Percentiles rank a stretch among this genome's conserved stretches.
Evolutionary conservation across 2,113 vertebrate species (phyloP).

Genomic region (Gobiocypris rarus): DNA sequence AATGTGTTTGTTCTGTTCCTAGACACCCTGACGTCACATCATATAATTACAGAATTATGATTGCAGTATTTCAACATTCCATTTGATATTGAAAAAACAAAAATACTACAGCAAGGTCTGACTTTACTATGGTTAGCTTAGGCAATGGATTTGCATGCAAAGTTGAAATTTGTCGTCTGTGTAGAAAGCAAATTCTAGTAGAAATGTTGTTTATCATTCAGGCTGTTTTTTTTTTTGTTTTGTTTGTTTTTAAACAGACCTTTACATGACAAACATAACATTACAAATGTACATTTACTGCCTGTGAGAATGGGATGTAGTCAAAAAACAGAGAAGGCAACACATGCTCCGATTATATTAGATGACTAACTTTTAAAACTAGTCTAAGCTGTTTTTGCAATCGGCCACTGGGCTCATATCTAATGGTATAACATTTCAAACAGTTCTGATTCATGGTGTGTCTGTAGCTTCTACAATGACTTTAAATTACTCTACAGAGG

Average conservation of each 20-base stretch:
- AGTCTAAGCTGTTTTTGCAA: no score
- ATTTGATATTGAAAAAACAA: background rate
- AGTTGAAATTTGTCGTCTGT: background rate
- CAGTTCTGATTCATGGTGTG: no score
- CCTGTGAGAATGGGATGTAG: no score
- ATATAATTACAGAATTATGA: background rate
- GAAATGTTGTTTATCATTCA: background rate
- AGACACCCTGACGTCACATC: background rate
- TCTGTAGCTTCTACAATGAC: no score
- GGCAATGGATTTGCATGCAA: background rate
- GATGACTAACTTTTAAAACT: no score
- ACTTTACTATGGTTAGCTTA: background rate
- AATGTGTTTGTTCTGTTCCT: background rate
- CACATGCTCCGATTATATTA: no score
- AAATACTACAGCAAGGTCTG: background rate
- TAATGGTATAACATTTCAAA: no score
- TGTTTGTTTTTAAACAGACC: background rate
- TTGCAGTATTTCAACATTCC: conserved; percentile 10
- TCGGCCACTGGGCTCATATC: no score
- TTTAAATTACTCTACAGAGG: no score
- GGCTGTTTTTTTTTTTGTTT: background rate
- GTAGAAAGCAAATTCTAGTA: background rate
- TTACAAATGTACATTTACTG: no score
- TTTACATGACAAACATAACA: background rate
- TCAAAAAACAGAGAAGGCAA: no score